phyloP scores from a whole-genome alignment of 2,113 vertebrate genomes.

The Protobothrops flavoviridis region DNA sequence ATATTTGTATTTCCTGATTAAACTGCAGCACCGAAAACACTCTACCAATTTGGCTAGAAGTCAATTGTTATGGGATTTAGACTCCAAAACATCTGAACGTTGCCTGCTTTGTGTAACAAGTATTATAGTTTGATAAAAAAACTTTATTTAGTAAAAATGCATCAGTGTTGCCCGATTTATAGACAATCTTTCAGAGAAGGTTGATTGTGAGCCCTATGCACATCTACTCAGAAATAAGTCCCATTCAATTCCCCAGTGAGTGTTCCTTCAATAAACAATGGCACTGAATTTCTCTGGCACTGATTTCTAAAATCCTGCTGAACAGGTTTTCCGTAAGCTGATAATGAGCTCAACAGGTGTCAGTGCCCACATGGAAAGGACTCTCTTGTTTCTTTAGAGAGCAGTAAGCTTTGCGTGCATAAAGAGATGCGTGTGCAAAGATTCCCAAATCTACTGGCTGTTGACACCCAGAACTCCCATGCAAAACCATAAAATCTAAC shows the following conservation, averaged over 20 bases:
- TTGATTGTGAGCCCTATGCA: not conserved
- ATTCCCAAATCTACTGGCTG: not conserved
- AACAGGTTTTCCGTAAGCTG: not conserved
- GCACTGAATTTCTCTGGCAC: not conserved
- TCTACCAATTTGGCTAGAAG: not conserved
- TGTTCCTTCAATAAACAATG: not conserved
- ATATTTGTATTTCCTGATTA: not conserved
- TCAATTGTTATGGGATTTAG: not conserved
- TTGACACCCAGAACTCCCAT: not conserved
- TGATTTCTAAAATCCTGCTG: not conserved
- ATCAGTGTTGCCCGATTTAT: not conserved
- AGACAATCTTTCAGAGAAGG: not conserved
- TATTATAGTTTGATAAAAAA: not conserved
- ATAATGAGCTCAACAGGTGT: not conserved
- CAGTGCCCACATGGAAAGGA: not conserved
- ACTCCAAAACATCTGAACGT: not conserved
- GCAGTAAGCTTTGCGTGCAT: not conserved
- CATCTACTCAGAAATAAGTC: not conserved
- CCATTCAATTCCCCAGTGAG: not conserved
- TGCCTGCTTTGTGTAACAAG: not conserved
- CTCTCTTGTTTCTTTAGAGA: not conserved
- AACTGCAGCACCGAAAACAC: not conserved
- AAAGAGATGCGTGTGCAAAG: not conserved
- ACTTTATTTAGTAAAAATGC: not conserved
- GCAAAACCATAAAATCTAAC: not conserved